Evolutionary conservation across 1,140 invertebrate genomes (phyloP), one percentile per base, ranked within the genome.

Genomic region (Neodiprion fabricii): DNA sequence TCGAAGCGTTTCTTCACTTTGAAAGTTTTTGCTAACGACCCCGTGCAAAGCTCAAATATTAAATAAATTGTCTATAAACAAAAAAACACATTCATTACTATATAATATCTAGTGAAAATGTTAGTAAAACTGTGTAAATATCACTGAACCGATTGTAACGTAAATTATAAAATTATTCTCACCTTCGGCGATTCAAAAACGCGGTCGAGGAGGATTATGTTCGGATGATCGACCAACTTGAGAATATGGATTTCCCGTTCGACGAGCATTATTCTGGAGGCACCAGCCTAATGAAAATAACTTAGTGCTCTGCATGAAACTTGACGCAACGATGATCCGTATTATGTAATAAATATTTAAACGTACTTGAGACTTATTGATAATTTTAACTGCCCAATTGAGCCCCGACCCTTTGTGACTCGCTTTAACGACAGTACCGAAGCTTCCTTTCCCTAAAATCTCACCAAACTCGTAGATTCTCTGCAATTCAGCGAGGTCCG

Each of bases 181-280:
- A 76, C 75, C 67, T 89, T 87, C 69, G 85, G 76, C 10, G 89
- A 89, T 82, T 91, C 90, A 74, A 87, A 89, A 8, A 91, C 87
- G 82, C 88, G 88, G 75, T 90, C 87, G 1, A 91, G 78, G 71
- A 84, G 80, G 72, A 91, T 90, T 61, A 91, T 90, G 78, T 91
- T 88, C 28, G 86, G 86, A 81, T 91, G 91, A 23, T 86, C 80
- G 9, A 91, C 90, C 75, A 85, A 80, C 80, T 90, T 91, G 74
- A 91, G 82, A 68, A 91, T 91, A 69, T 84, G 78, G 40, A 91
- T 89, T 85, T 91, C 91, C 75, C 87, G 79, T 72, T 90, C 85
- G 17, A 90, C 76, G 70, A 87, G 79, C 71, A 84, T 85, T 14
- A 89, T 77, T 49, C 82, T 83, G 69, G 81, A 79, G 70, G 82